A percentile compares a stretch with the other conserved stretches of the same genome.
These are phyloP conservation scores for Channa argus DNA, from an alignment of 2,113 vertebrate genomes.

Conservation along the genomic window DNA sequence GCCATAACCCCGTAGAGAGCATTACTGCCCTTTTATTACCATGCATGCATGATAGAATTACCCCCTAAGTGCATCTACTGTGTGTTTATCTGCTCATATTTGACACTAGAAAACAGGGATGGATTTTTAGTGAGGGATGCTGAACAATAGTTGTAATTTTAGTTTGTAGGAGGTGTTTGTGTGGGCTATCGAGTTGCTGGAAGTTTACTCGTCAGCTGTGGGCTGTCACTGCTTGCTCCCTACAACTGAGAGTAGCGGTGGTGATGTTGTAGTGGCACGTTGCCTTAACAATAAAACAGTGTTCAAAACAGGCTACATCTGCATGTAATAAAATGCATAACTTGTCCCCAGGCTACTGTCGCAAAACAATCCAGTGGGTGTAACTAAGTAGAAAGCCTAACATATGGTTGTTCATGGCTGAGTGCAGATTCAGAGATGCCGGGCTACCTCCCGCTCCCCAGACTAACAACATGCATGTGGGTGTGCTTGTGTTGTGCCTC, in stretches of 20 bases:
- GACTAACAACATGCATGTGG: constrained; percentile 3
- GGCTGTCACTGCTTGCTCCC: constrained; percentile 21
- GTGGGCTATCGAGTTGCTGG: neutral
- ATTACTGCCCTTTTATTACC: constrained; percentile 21
- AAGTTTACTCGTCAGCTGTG: constrained; percentile 18
- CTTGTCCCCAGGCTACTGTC: constrained; percentile 31
- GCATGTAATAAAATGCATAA: constrained; percentile 31
- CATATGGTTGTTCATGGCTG: constrained; percentile 58
- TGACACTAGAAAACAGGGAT: neutral
- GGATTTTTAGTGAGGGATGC: neutral
- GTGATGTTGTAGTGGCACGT: constrained; percentile 36
- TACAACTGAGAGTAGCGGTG: constrained; percentile 21
- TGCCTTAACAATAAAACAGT: constrained; percentile 48
- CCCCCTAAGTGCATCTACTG: neutral
- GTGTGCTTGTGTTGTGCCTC: constrained; percentile 17
- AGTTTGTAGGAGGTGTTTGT: constrained; percentile 28
- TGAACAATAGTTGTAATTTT: constrained; percentile 43
- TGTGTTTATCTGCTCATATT: constrained; percentile 11
- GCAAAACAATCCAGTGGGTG: constrained; percentile 29
- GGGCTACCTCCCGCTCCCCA: neutral
- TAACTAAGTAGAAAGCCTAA: constrained; percentile 29
- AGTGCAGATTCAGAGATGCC: constrained; percentile 35
- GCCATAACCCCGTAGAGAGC: neutral
- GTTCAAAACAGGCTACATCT: constrained; percentile 46
- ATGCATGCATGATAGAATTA: neutral